Conservation (phyloP, 2,113 vertebrate species). For the Xiphophorus maculatus region DNA sequence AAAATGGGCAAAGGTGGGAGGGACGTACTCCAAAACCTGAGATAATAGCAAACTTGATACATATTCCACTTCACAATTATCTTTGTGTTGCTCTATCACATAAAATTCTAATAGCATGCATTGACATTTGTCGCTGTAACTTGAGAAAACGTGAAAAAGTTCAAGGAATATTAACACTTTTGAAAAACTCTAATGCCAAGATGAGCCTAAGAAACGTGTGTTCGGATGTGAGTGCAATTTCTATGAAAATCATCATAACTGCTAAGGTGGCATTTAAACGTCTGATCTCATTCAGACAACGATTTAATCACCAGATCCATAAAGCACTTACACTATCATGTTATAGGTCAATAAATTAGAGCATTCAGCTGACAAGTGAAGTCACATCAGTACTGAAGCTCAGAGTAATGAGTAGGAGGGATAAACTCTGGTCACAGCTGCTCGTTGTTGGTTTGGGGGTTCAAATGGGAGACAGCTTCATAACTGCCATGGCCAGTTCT, state of each 20-base stretch:
- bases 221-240: too few relatives aligned
- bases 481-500: constrained; percentile 60
- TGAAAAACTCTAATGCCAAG: constrained; percentile 62
- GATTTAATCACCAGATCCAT: constrained; percentile 56
- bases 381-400: constrained; percentile 48
- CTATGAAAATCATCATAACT: constrained; percentile 22
- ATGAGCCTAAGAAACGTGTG: constrained; percentile 63
- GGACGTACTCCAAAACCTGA: too few relatives aligned
- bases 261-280: constrained; percentile 1
- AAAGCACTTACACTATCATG: constrained; percentile 65
- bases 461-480: constrained; percentile 52
- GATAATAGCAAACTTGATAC: too few relatives aligned
- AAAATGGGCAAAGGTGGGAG: too few relatives aligned
- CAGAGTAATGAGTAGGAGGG: constrained; percentile 46
- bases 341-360: constrained; percentile 70
- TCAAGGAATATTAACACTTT: neutral
- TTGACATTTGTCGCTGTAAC: neutral
- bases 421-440: constrained; percentile 25
- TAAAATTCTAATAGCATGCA: neutral
- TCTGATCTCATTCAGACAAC: constrained; percentile 63
- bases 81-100: neutral
- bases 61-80: neutral
- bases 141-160: neutral
- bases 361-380: constrained; percentile 42
- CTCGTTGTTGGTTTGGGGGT: constrained; percentile 55